Evolutionary conservation across 2,888 invertebrate species (phyloP).

Genomic region (Koerneria pararmatus): DNA sequence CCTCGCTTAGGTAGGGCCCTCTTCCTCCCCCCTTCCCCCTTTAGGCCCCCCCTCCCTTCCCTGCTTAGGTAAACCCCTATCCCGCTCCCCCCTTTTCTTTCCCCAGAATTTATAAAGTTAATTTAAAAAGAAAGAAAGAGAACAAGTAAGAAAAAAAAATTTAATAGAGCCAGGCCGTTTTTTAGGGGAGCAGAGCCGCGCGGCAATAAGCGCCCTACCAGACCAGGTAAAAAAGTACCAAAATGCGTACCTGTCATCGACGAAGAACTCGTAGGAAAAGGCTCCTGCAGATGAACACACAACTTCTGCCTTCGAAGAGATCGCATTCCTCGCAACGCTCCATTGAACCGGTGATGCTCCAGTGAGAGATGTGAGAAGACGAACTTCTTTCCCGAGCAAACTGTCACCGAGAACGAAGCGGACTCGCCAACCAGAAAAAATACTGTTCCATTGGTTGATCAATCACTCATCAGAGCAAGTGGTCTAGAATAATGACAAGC

Average conservation of each 20-base stretch:
- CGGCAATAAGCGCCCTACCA: background rate
- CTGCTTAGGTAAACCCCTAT: too few relatives aligned
- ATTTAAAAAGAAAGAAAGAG: background rate
- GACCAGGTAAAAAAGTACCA: background rate
- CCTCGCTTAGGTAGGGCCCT: too few relatives aligned
- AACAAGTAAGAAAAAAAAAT: background rate
- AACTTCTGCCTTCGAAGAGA: slow-evolving; percentile 24
- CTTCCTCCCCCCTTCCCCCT: too few relatives aligned
- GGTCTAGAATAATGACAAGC: too few relatives aligned
- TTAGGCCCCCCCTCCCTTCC: too few relatives aligned
- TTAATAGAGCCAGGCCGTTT: background rate
- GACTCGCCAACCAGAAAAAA: slow-evolving; percentile 48
- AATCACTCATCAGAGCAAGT: background rate
- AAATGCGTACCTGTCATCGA: slow-evolving; percentile 24
- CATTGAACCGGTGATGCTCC: slow-evolving; percentile 18
- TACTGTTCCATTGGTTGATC: background rate
- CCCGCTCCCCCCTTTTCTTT: too few relatives aligned
- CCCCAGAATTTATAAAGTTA: background rate
- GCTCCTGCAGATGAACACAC: slow-evolving; percentile 35
- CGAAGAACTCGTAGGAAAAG: slow-evolving; percentile 34
- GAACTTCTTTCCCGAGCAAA: slow-evolving; percentile 41
- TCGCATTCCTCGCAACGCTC: slow-evolving; percentile 10
- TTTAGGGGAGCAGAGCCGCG: background rate
- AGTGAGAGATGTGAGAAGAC: slow-evolving; percentile 31
- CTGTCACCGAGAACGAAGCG: slow-evolving; percentile 47